These are phyloP conservation scores for Chelonus insularis DNA, from an alignment of 1,140 invertebrate genomes.

Conservation along the genomic window DNA sequence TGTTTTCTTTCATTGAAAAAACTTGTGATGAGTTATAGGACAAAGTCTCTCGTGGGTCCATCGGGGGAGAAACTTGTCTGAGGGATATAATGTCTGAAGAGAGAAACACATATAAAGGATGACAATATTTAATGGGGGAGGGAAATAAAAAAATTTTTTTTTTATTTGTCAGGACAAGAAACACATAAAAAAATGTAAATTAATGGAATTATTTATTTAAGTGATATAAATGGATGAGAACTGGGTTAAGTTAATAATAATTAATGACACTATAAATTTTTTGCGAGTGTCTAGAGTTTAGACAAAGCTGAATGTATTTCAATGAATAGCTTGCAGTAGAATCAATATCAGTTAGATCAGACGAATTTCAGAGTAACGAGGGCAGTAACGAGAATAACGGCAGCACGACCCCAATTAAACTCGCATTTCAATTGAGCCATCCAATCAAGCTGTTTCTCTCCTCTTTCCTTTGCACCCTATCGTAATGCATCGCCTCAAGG, in stretches of 20 bases:
- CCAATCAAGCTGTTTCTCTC: slow-evolving; percentile 17
- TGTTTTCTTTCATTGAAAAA: no score
- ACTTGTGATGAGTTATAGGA: no score
- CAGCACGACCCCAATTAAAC: slow-evolving; percentile 24
- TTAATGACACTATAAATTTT: slow-evolving; percentile 1
- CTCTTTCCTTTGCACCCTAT: slow-evolving; percentile 8
- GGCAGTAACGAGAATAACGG: slow-evolving; percentile 22
- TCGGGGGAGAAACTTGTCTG: no score
- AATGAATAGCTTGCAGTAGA: background rate
- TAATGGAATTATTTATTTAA: background rate
- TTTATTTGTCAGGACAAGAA: no score
- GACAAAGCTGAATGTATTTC: background rate
- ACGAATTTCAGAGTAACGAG: slow-evolving; percentile 24
- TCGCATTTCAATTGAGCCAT: slow-evolving; percentile 27
- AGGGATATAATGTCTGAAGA: no score
- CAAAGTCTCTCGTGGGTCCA: no score
- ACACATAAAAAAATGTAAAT: no score
- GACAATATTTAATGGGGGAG: no score
- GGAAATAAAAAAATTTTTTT: no score
- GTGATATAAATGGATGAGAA: no score
- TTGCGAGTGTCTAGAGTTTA: background rate
- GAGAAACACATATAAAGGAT: no score
- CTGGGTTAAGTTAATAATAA: background rate
- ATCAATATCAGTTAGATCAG: background rate
- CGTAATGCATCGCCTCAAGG: slow-evolving; percentile 5